A percentile compares a stretch with the other conserved stretches of the same genome.
Evolutionary conservation across 2,113 vertebrate genomes (phyloP).

Genomic region (Regulus satrapa): DNA sequence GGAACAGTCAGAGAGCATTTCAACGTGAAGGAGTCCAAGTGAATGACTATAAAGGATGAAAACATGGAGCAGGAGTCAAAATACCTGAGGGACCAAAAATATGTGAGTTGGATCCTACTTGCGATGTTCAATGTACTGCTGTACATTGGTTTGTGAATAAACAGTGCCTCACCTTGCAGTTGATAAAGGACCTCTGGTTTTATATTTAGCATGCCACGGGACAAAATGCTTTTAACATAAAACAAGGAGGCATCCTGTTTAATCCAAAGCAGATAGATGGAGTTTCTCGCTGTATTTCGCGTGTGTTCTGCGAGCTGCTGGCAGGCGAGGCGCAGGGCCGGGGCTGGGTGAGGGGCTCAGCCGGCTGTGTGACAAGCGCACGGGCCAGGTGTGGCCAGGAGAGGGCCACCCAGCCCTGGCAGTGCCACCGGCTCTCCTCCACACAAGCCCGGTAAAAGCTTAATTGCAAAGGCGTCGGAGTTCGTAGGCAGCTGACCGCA

Average conservation of each 20-base stretch:
- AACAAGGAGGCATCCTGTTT: neutral
- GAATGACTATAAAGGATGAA: neutral
- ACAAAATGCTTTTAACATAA: neutral
- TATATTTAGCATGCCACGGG: neutral
- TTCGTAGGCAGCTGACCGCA: neutral
- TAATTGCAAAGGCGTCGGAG: neutral
- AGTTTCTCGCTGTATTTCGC: neutral
- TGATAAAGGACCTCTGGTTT: neutral
- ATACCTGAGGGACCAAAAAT: neutral
- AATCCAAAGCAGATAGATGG: neutral
- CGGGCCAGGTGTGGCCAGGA: constrained; percentile 23
- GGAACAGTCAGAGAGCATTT: neutral
- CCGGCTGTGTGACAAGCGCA: neutral
- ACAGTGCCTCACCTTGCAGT: too few species aligned
- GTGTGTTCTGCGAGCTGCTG: accelerated
- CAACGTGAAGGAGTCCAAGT: neutral
- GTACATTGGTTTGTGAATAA: neutral
- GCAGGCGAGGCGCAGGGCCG: accelerated
- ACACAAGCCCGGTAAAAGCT: neutral
- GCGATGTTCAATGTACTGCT: neutral
- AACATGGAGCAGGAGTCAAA: neutral
- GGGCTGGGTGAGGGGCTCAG: neutral
- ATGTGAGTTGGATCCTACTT: neutral
- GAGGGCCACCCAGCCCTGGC: constrained; percentile 50
- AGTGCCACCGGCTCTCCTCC: neutral